These are phyloP conservation scores for Pterophyllum scalare DNA, from an alignment of 2,113 vertebrate genomes.

Conservation along the genomic window DNA sequence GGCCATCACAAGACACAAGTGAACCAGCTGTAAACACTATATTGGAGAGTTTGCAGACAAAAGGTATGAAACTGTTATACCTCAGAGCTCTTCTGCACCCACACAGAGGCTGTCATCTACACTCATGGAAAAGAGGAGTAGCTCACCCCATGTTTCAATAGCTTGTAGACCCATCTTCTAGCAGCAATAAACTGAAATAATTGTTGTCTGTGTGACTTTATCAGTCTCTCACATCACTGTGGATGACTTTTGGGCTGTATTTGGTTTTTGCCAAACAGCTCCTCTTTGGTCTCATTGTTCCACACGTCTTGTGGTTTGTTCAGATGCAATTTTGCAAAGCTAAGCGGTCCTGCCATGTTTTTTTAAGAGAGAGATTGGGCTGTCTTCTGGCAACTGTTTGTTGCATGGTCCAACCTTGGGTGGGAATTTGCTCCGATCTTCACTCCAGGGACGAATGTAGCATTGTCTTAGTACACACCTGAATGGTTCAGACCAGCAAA, in stretches of 20 bases:
- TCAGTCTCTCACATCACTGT: not conserved
- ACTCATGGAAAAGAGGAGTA: not conserved
- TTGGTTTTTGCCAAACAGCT: too few species aligned
- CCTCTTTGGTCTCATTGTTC: too few species aligned
- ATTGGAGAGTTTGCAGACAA: slow-evolving; percentile 19
- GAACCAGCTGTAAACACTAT: slow-evolving; percentile 3
- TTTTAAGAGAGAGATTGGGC: too few species aligned
- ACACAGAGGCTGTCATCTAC: not conserved
- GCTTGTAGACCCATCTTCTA: not conserved
- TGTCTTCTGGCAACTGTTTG: too few species aligned
- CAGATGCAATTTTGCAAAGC: too few species aligned
- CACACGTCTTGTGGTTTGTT: too few species aligned
- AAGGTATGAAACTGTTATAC: slow-evolving; percentile 47
- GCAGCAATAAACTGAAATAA: not conserved
- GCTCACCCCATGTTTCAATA: not conserved
- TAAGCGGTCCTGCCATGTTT: too few species aligned
- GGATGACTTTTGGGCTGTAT: not conserved
- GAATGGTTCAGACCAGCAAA: not conserved
- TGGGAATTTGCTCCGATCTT: too few species aligned
- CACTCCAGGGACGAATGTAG: too few species aligned
- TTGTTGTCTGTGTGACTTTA: not conserved
- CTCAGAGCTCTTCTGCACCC: not conserved
- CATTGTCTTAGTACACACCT: too few species aligned
- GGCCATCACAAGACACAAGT: slow-evolving; percentile 8
- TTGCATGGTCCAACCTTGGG: too few species aligned